Conservation (phyloP, 23 tunicate species). For the Ciona savignyi region DNA sequence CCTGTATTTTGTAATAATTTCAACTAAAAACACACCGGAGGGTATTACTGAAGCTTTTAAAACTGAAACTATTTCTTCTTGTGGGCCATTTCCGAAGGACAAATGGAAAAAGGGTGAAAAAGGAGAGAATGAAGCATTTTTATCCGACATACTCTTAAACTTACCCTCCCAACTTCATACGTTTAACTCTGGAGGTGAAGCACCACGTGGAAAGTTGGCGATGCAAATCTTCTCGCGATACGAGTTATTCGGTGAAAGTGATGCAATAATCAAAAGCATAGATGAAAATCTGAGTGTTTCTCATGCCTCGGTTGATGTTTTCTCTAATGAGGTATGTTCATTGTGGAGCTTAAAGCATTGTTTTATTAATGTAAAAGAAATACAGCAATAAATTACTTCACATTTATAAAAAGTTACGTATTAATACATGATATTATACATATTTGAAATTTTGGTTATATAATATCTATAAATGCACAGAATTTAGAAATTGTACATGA, state of each 20-base stretch:
- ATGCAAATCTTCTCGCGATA: neutral
- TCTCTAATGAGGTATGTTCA: constrained; percentile 6
- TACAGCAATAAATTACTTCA: too few relatives aligned
- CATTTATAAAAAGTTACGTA: too few relatives aligned
- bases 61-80: constrained; percentile 3
- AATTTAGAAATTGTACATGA: neutral
- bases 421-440: too few relatives aligned
- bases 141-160: neutral
- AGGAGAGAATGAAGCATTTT: neutral
- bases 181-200: neutral
- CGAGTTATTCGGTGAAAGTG: constrained; percentile 11
- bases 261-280: neutral
- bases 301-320: constrained; percentile 13
- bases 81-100: constrained; percentile 5
- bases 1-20: too few relatives aligned
- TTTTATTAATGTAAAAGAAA: too few relatives aligned
- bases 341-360: too few relatives aligned
- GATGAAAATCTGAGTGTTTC: neutral
- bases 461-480: neutral
- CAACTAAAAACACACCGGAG: too few relatives aligned
- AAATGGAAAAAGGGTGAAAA: neutral
- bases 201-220: neutral
- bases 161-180: neutral
- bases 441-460: too few relatives aligned
- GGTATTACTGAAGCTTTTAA: neutral